These are phyloP conservation scores for Notothenia rossii DNA, from an alignment of 2,113 vertebrate genomes.

Conservation along the genomic window DNA sequence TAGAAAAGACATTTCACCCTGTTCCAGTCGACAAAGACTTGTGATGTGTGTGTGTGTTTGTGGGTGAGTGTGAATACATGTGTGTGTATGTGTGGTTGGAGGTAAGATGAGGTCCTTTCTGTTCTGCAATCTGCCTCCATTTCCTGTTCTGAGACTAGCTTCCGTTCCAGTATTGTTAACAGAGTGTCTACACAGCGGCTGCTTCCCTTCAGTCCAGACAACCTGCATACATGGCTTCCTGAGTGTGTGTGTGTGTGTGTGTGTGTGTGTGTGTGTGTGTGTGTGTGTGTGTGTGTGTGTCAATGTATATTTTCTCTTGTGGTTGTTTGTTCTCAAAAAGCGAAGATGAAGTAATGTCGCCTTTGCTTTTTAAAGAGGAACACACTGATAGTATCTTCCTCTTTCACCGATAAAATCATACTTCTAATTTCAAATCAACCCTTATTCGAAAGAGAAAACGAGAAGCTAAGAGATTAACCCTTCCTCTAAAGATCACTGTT, in stretches of 20 bases:
- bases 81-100: neutral
- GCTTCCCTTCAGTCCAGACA: slow-evolving; percentile 68
- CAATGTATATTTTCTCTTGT: no score
- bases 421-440: neutral
- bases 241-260: slow-evolving; percentile 13
- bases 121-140: slow-evolving; percentile 61
- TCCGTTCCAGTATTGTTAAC: slow-evolving; percentile 78
- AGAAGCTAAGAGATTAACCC: neutral
- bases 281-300: no score
- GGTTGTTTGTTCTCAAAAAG: no score
- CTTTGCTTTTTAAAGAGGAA: no score
- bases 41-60: neutral
- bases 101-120: slow-evolving; percentile 3
- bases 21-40: neutral
- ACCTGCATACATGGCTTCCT: slow-evolving; percentile 63
- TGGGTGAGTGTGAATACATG: neutral
- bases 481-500: neutral
- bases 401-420: neutral
- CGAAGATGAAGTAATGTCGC: no score
- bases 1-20: slow-evolving; percentile 19
- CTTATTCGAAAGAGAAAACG: neutral
- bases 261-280: no score
- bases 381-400: neutral
- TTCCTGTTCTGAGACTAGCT: slow-evolving; percentile 77
- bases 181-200: slow-evolving; percentile 22